Evolutionary conservation across 2,888 invertebrate genomes (phyloP).

Genomic region (Agrotis exclamationis): DNA sequence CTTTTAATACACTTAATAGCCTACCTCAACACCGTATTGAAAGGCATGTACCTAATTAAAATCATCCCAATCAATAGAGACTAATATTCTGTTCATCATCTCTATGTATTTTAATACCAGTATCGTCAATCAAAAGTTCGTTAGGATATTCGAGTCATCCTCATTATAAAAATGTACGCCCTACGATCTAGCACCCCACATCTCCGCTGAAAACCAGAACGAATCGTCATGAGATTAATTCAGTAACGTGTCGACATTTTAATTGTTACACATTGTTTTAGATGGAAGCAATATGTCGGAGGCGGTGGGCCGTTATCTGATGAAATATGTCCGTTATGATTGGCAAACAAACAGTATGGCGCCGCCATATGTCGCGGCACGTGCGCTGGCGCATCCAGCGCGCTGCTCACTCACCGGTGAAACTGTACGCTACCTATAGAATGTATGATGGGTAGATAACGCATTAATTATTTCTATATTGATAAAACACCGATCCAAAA

Average conservation of each 20-base stretch:
- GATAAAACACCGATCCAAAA: background rate
- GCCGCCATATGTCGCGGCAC: slow-evolving; percentile 90
- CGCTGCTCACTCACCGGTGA: slow-evolving; percentile 89
- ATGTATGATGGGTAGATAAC: slow-evolving; percentile 37
- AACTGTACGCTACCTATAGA: slow-evolving; percentile 79
- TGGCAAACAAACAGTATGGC: slow-evolving; percentile 91
- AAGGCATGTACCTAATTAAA: background rate
- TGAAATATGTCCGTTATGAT: slow-evolving; percentile 92
- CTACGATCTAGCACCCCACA: slow-evolving; percentile 34
- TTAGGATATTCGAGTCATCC: slow-evolving; percentile 5
- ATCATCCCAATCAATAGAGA: background rate
- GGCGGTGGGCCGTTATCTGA: slow-evolving; percentile 89
- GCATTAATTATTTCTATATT: background rate
- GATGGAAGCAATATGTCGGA: slow-evolving; percentile 86
- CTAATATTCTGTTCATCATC: background rate
- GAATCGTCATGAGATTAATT: slow-evolving; percentile 76
- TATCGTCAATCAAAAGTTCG: background rate
- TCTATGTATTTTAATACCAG: background rate
- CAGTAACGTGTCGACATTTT: slow-evolving; percentile 79
- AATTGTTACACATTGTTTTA: slow-evolving; percentile 89
- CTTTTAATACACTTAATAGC: no score
- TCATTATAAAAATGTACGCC: slow-evolving; percentile 1
- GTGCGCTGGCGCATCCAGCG: slow-evolving; percentile 85
- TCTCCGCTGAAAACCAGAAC: slow-evolving; percentile 78
- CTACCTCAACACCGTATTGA: no score